Evolutionary conservation across 2,797 vertebrate species (phyloP), one percentile per base, ranked within the genome.

Genomic region (Premnoplex brunnescens): DNA sequence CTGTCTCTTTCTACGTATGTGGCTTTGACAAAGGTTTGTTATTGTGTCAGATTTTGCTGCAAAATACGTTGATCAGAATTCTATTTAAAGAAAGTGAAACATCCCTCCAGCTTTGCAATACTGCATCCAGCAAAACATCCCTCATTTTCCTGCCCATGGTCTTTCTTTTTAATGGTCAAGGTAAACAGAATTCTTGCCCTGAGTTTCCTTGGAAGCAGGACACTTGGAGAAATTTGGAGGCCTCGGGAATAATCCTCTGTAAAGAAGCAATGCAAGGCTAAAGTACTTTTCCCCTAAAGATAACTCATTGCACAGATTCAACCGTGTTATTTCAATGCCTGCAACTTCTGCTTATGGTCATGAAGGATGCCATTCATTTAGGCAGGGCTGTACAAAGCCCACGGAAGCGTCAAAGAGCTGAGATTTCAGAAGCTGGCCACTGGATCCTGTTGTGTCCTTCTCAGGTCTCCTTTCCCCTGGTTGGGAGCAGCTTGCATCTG

Each of bases 391-490:
- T 30, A 7, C 14, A 34, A 73, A 91, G 64, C 89, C 75, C 54
- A 67, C 39, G 36, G 3, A 24, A 63, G 37, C 5, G 1, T 10
- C 48, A 60, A 36, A 32, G 54, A 54, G n/a, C 88, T 85, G 30
- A 68, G 23, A 10, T 30, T 66, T 43, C 59, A 32, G 59, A 36
- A 64, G 36, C 4, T 62, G 63, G 4, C 49, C 32, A 13, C 68
- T 9, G 44, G 24, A 32, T 80, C 1, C 0, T 0, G 0, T 44
- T 8, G n/a, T 3, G 9, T 62, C 32, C 43, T 69, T 49, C 37
- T 14, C 72, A 0, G 2, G 43, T 17, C 54, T 85, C 68, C 76
- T 89, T 51, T 66, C 5, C 73, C 67, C 63, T 34, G 34, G 9
- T 0, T 59, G 75, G 71, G n/a, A 77, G 75, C 83, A 74, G 62